A percentile compares a stretch with the other conserved stretches of the same genome.
Conservation (phyloP, 2,797 vertebrate genomes). For the Chaenodraco wilsoni region DNA sequence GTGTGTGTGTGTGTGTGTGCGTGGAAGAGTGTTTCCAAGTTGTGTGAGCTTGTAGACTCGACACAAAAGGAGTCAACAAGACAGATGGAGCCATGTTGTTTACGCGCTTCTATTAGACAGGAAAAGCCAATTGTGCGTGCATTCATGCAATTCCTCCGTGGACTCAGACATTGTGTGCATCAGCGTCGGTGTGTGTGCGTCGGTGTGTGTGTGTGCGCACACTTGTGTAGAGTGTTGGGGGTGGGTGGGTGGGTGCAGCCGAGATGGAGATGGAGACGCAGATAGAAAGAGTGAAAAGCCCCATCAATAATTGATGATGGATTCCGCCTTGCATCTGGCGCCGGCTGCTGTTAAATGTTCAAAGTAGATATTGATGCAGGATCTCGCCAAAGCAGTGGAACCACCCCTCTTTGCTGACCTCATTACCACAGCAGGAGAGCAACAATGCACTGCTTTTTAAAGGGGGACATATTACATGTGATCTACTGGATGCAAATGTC, state of each 20-base stretch:
- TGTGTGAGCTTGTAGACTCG: constrained; percentile 14
- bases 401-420: constrained; percentile 66
- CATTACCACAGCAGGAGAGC: constrained; percentile 64
- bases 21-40: background rate
- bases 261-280: constrained; percentile 63
- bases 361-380: constrained; percentile 70
- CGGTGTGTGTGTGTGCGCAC: constrained; percentile 18
- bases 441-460: constrained; percentile 53
- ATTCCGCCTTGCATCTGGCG: constrained; percentile 77
- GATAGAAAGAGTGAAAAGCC: constrained; percentile 62
- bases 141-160: constrained; percentile 50
- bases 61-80: constrained; percentile 27
- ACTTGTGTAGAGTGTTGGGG: constrained; percentile 44
- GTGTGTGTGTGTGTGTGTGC: background rate
- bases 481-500: constrained; percentile 52
- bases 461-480: constrained; percentile 37
- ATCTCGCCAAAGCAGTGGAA: constrained; percentile 48
- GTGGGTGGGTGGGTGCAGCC: background rate
- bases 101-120: constrained; percentile 42
- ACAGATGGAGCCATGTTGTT: constrained; percentile 45
- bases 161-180: constrained; percentile 53
- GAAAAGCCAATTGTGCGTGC: constrained; percentile 49
- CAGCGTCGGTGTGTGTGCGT: constrained; percentile 36
- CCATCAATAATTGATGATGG: constrained; percentile 83
- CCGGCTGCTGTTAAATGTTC: constrained; percentile 71